Base-by-base conservation (phyloP, 2,113 vertebrate species). In the Sinocyclocheilus anophthalmus region DNA sequence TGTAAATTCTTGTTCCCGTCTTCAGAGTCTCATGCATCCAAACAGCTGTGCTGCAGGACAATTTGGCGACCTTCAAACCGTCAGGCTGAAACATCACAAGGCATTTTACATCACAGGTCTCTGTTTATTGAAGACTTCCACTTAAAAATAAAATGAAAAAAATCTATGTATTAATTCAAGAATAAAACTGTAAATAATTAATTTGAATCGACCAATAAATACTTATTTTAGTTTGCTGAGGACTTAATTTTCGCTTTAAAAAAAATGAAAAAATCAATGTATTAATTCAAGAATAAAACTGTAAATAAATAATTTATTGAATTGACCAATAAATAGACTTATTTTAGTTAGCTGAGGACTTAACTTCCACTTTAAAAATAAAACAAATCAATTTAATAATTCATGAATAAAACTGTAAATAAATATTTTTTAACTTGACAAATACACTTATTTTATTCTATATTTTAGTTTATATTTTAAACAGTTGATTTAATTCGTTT, bases 21-120 rank as follows among this genome's bases (percentile, higher is more conserved):
- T 69, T 45, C 88, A 99, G 98, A 94, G 95, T 65, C 94, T 99
- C 86, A 95, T 97, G 57, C 97, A 99, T 84, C 98, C 98, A 55
- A 99, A 98, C 92, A 99, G 98, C 0, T 97, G 98, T 0, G 97
- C 97, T 0, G 97, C 95, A 0, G 97, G 98, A 39, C 91, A 67
- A 86, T 94, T 89, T 0, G 98, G 98, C 0, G 94, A 93, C 89
- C 89, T 99, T 50, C 94, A 97, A 90, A 88, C 95, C 0, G 92
- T 96, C 9, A 93, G 97, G 78, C 84, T 95, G 88, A 94, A 91
- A 55, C 94, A 77, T 50, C 92, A 98, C 94, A 99, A 99, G 92
- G 97, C 95, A 0, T 98, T 98, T 88, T 98, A 96, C 88, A 76
- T 96, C 77, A 99, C 98, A 80, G 98, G 98, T 98, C 24, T 78